A percentile compares a stretch with the other conserved stretches of the same genome.
These are phyloP conservation scores for Glyptemys insculpta DNA, from an alignment of 2,797 vertebrate genomes.

Conservation along the genomic window DNA sequence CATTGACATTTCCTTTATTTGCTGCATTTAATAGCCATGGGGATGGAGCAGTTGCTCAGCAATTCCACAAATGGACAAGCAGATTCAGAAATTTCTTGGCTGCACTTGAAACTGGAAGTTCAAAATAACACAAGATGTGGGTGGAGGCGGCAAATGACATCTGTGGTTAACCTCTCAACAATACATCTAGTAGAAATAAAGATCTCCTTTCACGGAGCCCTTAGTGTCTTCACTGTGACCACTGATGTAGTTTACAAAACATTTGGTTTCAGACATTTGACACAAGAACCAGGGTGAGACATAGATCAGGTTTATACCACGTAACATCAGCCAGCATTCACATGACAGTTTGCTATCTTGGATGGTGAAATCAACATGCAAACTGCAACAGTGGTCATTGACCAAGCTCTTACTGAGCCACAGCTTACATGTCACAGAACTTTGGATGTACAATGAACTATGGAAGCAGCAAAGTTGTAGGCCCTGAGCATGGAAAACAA, in stretches of 20 bases:
- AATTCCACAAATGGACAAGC: neutral
- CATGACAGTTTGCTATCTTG: neutral
- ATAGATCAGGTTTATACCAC: neutral
- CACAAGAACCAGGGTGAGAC: neutral
- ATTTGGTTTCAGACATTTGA: neutral
- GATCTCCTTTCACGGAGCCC: neutral
- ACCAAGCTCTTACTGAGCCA: neutral
- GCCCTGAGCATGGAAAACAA: neutral
- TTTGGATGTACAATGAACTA: neutral
- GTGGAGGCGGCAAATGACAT: neutral
- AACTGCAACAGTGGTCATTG: neutral
- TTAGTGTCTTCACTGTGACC: neutral
- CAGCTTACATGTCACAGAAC: neutral
- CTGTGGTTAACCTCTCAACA: neutral
- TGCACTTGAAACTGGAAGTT: neutral
- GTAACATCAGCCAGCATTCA: neutral
- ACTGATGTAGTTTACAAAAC: neutral
- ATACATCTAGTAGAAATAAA: neutral
- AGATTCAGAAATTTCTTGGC: neutral
- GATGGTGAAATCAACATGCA: neutral
- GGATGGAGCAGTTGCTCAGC: conserved; percentile 7
- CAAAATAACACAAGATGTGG: neutral
- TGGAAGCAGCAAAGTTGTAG: neutral
- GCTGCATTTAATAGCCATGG: neutral
- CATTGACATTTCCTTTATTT: neutral